Percentiles rank a stretch among this genome's conserved stretches.
Conservation (phyloP, 2,113 vertebrate genomes). For the Crotalus horridus region DNA sequence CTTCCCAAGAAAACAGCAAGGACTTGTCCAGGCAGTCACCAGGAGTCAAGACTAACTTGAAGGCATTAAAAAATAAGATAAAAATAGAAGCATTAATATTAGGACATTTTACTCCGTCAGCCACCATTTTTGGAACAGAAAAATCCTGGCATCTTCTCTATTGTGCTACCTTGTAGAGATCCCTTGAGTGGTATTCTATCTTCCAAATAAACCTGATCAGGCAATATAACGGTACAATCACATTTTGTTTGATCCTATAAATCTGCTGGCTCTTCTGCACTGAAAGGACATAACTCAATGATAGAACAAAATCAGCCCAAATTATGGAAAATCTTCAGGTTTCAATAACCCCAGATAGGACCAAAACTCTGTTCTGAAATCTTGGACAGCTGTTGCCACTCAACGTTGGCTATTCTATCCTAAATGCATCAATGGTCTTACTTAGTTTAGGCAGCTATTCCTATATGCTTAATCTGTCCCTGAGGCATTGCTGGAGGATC, state of each 20-base stretch:
- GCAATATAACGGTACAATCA: not conserved
- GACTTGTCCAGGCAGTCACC: not conserved
- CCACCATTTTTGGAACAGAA: not conserved
- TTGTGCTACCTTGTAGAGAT: not conserved
- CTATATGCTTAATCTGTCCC: not conserved
- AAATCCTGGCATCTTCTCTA: not conserved
- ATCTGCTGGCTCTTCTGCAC: not conserved
- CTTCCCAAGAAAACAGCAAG: not conserved
- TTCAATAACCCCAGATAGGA: not conserved
- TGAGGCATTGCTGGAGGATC: not conserved
- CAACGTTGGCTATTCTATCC: not conserved
- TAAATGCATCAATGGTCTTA: not conserved
- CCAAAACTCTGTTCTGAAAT: not conserved
- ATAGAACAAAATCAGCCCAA: not conserved
- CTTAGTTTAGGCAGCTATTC: not conserved
- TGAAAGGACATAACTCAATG: not conserved
- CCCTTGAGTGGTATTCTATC: not conserved
- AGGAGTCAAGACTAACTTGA: not conserved
- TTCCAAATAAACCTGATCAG: not conserved
- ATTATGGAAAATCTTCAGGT: not conserved
- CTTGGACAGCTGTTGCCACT: not conserved
- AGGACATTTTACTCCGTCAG: not conserved
- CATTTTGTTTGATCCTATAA: not conserved
- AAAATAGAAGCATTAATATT: not conserved
- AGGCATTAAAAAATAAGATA: not conserved